A percentile compares a stretch with the other conserved stretches of the same genome.
phyloP scores from a whole-genome alignment of 2,797 vertebrate genomes.

The Dicrostonyx torquatus region DNA sequence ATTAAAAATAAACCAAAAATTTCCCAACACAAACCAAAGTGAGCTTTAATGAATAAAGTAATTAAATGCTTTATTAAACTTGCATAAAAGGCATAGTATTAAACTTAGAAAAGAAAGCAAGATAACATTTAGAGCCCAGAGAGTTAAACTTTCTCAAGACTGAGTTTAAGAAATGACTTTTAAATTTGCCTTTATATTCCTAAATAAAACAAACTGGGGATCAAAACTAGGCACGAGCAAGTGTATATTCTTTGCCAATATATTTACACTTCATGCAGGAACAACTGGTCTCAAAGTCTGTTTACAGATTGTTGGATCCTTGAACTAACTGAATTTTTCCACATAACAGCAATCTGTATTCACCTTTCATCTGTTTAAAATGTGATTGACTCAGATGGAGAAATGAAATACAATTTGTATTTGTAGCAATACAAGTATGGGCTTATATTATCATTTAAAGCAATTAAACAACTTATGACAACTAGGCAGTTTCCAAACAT shows the following conservation, averaged over 20 bases:
- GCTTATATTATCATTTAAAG: constrained; percentile 3
- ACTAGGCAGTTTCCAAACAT: not conserved
- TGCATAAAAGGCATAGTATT: not conserved
- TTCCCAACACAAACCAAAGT: not conserved
- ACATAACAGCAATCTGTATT: not conserved
- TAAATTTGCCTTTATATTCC: not conserved
- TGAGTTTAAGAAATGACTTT: constrained; percentile 2
- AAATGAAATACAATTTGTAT: not conserved
- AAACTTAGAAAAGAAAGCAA: constrained; percentile 50
- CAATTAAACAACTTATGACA: not conserved
- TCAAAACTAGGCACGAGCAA: not conserved
- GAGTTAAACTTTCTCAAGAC: not conserved
- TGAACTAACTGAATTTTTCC: constrained; percentile 21
- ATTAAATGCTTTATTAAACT: constrained; percentile 22
- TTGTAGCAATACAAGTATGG: constrained; percentile 26
- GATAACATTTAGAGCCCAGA: not conserved
- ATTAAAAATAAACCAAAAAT: not conserved
- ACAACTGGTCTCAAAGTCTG: not conserved
- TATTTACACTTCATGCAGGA: not conserved
- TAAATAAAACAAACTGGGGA: constrained; percentile 47
- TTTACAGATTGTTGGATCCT: constrained; percentile 14
- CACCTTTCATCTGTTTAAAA: not conserved
- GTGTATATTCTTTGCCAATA: not conserved
- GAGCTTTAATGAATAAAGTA: constrained; percentile 24
- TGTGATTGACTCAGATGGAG: not conserved